Conservation (phyloP, 2,113 vertebrate genomes). For the Proterorhinus semilunaris region DNA sequence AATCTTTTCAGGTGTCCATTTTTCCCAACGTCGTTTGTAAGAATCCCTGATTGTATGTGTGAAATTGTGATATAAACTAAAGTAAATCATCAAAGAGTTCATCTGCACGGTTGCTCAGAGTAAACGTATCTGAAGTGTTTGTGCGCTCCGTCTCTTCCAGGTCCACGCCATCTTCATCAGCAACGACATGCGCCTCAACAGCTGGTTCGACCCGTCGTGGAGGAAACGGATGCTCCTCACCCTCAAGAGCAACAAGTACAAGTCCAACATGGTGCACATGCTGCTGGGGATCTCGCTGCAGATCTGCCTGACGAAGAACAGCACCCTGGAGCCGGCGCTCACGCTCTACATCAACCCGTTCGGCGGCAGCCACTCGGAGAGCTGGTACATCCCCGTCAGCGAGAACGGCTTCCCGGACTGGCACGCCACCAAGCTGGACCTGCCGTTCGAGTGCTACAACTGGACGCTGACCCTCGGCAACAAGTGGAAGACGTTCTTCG, state of each 20-base stretch:
- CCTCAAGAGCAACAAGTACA: constrained; percentile 97
- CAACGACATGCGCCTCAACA: constrained; percentile 97
- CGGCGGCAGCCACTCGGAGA: constrained; percentile 97
- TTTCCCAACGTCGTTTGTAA: no score
- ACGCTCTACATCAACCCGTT: constrained; percentile 96
- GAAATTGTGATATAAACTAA: no score
- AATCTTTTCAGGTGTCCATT: no score
- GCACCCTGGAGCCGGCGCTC: constrained; percentile 92
- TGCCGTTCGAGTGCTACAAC: constrained; percentile 94
- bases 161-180: constrained; percentile 98
- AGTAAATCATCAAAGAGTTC: no score
- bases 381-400: constrained; percentile 93
- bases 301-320: constrained; percentile 97
- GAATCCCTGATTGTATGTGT: no score
- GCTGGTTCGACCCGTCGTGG: constrained; percentile 98
- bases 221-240: constrained; percentile 95
- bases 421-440: constrained; percentile 90
- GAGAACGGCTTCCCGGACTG: constrained; percentile 93
- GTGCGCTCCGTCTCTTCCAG: constrained; percentile 23
- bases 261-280: constrained; percentile 96
- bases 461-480: constrained; percentile 95
- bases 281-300: constrained; percentile 92
- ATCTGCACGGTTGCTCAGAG: no score
- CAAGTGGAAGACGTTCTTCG: constrained; percentile 98
- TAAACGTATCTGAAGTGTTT: background rate